Conservation (phyloP, 2,888 invertebrate species). For the Chrysodeixis includens region DNA sequence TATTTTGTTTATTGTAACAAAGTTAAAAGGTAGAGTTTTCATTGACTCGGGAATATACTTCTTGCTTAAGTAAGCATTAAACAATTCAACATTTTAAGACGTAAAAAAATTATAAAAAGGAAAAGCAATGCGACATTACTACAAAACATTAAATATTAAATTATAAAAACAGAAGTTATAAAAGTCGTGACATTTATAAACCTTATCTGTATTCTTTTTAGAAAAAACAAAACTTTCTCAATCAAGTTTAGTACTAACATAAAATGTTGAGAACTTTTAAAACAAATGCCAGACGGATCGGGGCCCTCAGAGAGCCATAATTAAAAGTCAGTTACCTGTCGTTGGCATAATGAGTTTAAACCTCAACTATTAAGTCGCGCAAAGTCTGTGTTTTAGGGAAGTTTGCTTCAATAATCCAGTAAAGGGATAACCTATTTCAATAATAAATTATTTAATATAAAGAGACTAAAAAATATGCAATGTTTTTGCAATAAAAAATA, state of each 20-base stretch:
- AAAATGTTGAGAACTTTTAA: slow-evolving; percentile 26
- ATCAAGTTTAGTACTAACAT: slow-evolving; percentile 23
- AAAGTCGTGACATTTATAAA: slow-evolving; percentile 7
- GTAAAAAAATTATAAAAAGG: background rate
- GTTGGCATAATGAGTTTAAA: slow-evolving; percentile 9
- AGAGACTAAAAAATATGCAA: too few relatives aligned
- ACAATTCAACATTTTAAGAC: too few relatives aligned
- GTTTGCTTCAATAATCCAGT: background rate
- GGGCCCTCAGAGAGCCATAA: slow-evolving; percentile 23
- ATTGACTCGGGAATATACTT: too few relatives aligned
- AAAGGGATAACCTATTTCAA: too few relatives aligned
- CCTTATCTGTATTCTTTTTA: slow-evolving; percentile 21
- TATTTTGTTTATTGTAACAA: too few relatives aligned
- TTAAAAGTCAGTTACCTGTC: slow-evolving; percentile 21
- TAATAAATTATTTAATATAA: too few relatives aligned
- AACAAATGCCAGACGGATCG: slow-evolving; percentile 25
- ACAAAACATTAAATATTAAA: background rate
- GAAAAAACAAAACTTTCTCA: slow-evolving; percentile 15
- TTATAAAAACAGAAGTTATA: slow-evolving; percentile 3
- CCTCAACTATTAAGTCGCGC: slow-evolving; percentile 1
- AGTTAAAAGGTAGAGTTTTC: too few relatives aligned
- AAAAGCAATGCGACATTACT: slow-evolving; percentile 2
- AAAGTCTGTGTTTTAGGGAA: slow-evolving; percentile 9
- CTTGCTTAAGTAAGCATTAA: too few relatives aligned
- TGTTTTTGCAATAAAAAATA: too few relatives aligned